Conservation (phyloP, 2,888 invertebrate genomes). For the Synergus gifuensis region DNA sequence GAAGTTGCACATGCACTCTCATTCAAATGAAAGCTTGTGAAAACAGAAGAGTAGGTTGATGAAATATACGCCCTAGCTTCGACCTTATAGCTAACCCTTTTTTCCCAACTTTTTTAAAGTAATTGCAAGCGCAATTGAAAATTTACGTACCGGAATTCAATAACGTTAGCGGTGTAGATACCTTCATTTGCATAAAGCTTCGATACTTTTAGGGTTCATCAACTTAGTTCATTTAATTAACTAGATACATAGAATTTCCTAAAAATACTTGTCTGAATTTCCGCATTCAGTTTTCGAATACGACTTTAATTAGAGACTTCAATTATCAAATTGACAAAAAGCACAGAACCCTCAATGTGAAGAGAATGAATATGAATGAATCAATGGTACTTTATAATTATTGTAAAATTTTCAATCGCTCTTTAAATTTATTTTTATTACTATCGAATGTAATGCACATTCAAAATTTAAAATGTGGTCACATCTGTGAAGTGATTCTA, state of each 20-base stretch:
- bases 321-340: background rate
- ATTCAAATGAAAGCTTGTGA: slow-evolving; percentile 32
- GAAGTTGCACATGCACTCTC: slow-evolving; percentile 25
- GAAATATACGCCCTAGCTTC: slow-evolving; percentile 2
- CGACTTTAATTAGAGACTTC: background rate
- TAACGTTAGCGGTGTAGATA: background rate
- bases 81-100: background rate
- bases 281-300: background rate
- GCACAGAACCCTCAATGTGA: no score
- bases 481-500: background rate
- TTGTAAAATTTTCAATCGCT: no score
- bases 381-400: no score
- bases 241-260: background rate
- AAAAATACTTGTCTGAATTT: background rate
- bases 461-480: background rate
- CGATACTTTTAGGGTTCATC: background rate
- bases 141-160: slow-evolving; percentile 27
- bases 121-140: slow-evolving; percentile 23
- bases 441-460: background rate
- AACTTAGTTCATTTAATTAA: background rate
- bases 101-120: background rate
- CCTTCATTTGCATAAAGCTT: slow-evolving; percentile 11
- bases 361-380: no score
- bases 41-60: slow-evolving; percentile 25
- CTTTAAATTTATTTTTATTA: background rate